Evolutionary conservation across 2,113 vertebrate species (phyloP).

Genomic region (Embiotoca jacksoni): DNA sequence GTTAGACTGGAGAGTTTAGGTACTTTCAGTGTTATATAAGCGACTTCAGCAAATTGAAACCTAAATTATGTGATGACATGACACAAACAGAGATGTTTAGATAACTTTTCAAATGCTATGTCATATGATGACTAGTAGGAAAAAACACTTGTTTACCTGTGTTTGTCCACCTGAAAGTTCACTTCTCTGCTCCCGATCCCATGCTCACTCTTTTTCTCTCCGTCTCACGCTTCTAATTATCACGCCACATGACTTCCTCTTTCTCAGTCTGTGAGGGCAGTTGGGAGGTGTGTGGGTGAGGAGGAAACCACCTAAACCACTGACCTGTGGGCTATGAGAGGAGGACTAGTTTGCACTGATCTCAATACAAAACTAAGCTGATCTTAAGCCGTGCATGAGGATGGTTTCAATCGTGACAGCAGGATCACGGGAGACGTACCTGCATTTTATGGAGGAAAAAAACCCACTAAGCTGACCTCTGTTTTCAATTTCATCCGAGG

Average conservation of each 20-base stretch:
- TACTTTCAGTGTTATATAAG: background rate
- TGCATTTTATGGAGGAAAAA: conserved; percentile 3
- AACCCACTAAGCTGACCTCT: background rate
- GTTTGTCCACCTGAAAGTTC: conserved; percentile 50
- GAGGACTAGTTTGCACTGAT: conserved; percentile 31
- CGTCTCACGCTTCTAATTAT: conserved; percentile 46
- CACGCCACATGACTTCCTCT: conserved; percentile 63
- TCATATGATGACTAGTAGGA: background rate
- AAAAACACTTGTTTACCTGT: conserved; percentile 53
- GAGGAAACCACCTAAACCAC: conserved; percentile 44
- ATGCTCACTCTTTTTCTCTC: conserved; percentile 27
- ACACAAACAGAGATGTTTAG: background rate
- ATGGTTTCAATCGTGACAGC: background rate
- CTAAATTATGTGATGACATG: background rate
- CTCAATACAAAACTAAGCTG: conserved; percentile 19
- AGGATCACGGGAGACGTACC: background rate
- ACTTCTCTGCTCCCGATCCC: conserved; percentile 48
- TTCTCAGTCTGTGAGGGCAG: conserved; percentile 49
- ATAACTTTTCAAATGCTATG: background rate
- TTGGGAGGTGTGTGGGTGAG: conserved; percentile 53
- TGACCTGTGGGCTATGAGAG: conserved; percentile 33
- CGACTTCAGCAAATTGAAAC: background rate
- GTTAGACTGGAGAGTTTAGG: background rate
- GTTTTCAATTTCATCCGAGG: background rate
- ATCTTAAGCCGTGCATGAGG: background rate